Conservation (phyloP, 2,113 vertebrate genomes). For the Arvicanthis niloticus region DNA sequence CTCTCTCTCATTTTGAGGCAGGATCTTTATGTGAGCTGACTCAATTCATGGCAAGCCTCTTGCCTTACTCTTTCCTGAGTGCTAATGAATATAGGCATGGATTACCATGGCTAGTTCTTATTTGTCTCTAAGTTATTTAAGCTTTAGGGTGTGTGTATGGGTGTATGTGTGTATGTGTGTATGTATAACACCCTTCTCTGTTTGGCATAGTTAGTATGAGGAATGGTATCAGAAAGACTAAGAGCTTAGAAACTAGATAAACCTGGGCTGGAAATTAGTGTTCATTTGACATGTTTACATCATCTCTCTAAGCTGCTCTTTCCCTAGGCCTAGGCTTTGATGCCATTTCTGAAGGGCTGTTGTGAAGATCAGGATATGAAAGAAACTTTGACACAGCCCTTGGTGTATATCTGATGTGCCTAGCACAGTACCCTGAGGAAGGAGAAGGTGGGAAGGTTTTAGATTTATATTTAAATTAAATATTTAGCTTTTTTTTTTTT, state of each 20-base stretch:
- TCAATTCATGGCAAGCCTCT: not conserved
- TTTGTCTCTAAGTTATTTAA: conserved; percentile 30
- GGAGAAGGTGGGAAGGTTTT: too few relatives aligned
- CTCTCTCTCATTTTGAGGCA: too few relatives aligned
- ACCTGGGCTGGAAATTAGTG: not conserved
- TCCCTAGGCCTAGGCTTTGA: not conserved
- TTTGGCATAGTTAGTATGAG: not conserved
- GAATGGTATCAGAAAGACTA: not conserved
- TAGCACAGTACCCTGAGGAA: not conserved
- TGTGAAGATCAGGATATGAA: not conserved
- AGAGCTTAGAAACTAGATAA: not conserved
- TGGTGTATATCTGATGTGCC: fast-evolving
- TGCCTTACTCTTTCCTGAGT: not conserved
- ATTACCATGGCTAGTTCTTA: not conserved
- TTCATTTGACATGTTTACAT: not conserved
- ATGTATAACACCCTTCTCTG: not conserved
- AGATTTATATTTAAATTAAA: too few relatives aligned
- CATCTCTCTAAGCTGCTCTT: not conserved
- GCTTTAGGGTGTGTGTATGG: not conserved
- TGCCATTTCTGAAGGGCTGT: fast-evolving
- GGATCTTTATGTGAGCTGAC: not conserved
- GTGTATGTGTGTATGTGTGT: not conserved
- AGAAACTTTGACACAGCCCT: not conserved
- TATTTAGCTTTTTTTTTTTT: too few relatives aligned
- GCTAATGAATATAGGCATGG: not conserved